Conservation (phyloP, 2,888 invertebrate species). For the Caenorhabditis drosophilae region DNA sequence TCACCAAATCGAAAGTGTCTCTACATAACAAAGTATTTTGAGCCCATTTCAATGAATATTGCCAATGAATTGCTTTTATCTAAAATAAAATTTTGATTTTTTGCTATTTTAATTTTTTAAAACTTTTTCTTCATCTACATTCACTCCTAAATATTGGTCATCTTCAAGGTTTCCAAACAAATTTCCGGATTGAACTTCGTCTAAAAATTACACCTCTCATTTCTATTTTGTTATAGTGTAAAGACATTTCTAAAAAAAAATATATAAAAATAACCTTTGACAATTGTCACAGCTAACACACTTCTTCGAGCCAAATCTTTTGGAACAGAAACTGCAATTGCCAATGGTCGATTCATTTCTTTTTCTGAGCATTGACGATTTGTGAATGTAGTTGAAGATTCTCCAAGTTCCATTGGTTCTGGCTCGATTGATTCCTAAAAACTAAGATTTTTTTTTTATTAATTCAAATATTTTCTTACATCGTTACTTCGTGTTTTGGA, state of each 20-base stretch:
- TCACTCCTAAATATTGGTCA: constrained; percentile 24
- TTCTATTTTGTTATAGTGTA: not conserved
- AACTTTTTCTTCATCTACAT: constrained; percentile 40
- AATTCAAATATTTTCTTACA: too few species aligned
- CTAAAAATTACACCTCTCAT: constrained; percentile 6
- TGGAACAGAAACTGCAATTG: constrained; percentile 58
- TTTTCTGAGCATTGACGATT: not conserved
- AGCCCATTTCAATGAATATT: constrained; percentile 63
- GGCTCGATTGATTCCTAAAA: too few species aligned
- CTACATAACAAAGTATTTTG: constrained; percentile 60
- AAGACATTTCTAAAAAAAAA: not conserved
- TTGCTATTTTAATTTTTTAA: not conserved
- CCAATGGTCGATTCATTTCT: not conserved
- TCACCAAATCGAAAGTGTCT: constrained; percentile 59
- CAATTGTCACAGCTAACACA: constrained; percentile 50
- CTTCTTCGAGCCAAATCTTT: constrained; percentile 54
- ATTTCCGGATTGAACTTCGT: constrained; percentile 26
- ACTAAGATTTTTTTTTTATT: too few species aligned
- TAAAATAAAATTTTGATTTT: not conserved
- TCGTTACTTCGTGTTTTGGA: too few species aligned
- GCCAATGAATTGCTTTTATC: constrained; percentile 50
- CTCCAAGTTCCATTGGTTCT: too few species aligned
- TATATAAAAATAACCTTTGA: constrained; percentile 31
- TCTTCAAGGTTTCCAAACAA: constrained; percentile 31
- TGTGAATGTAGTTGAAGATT: too few species aligned